A percentile compares a stretch with the other conserved stretches of the same genome.
These are phyloP conservation scores for Rhabdomys dilectus DNA, from an alignment of 2,113 vertebrate genomes.

Conservation along the genomic window DNA sequence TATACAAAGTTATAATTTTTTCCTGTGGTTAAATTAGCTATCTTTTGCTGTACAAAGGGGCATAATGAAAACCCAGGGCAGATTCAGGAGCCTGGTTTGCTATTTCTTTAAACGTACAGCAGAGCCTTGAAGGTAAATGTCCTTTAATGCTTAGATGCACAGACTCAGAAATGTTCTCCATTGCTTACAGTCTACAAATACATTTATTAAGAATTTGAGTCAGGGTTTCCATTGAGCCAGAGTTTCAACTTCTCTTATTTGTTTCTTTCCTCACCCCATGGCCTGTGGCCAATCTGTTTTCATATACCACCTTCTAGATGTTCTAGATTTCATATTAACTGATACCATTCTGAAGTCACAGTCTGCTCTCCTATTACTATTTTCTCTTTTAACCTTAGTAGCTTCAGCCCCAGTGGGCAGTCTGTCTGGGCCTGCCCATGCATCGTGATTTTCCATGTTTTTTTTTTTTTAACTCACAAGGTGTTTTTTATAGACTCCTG, in stretches of 20 bases:
- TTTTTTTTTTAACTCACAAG: background rate
- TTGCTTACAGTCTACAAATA: background rate
- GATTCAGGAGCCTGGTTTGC: background rate
- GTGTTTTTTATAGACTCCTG: background rate
- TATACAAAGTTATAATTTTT: conserved; percentile 17
- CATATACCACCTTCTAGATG: background rate
- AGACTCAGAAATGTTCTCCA: background rate
- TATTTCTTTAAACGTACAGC: background rate
- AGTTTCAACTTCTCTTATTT: background rate
- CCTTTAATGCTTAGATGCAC: background rate
- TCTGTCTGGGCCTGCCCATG: too few species aligned
- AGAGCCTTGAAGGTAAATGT: background rate
- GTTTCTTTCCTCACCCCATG: background rate
- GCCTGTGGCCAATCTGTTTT: background rate
- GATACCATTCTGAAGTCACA: background rate
- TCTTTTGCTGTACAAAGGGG: background rate
- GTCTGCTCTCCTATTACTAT: background rate
- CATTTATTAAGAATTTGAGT: conserved; percentile 7
- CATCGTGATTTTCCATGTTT: background rate
- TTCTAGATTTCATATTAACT: background rate
- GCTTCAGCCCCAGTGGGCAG: background rate
- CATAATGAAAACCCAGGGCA: background rate
- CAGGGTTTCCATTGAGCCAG: background rate
- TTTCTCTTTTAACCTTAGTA: background rate
- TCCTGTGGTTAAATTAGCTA: background rate